Percentiles rank a stretch among this genome's conserved stretches.
Conservation (phyloP, 1,140 invertebrate genomes). For the Apis dorsata region DNA sequence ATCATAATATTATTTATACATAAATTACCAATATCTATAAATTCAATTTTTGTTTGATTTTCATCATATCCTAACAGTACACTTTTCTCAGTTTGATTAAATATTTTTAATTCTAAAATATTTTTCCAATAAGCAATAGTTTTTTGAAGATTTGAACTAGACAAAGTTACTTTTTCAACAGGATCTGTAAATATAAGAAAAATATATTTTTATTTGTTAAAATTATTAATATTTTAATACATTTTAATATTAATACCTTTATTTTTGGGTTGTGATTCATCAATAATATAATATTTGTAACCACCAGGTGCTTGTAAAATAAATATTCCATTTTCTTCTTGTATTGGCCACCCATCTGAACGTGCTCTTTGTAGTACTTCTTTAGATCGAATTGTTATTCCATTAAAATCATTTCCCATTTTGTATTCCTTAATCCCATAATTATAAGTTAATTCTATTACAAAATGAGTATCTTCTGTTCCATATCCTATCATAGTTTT, state of each 20-base stretch:
- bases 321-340: constrained; percentile 82
- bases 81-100: constrained; percentile 82
- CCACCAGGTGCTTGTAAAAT: constrained; percentile 92
- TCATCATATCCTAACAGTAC: constrained; percentile 86
- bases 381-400: constrained; percentile 91
- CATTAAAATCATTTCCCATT: constrained; percentile 93
- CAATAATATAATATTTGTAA: constrained; percentile 91
- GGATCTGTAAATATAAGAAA: constrained; percentile 83
- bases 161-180: constrained; percentile 89
- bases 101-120: constrained; percentile 87
- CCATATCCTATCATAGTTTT: constrained; percentile 99
- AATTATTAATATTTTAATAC: constrained; percentile 28
- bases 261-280: constrained; percentile 84
- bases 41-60: constrained; percentile 88
- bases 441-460: constrained; percentile 98
- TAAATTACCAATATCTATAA: constrained; percentile 84
- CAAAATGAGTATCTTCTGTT: constrained; percentile 96
- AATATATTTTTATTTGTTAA: constrained; percentile 17
- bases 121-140: constrained; percentile 92
- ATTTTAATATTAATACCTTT: constrained; percentile 78
- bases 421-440: constrained; percentile 95
- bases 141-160: constrained; percentile 87
- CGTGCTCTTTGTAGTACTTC: constrained; percentile 88
- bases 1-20: too few relatives aligned
- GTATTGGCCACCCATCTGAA: constrained; percentile 84